A percentile compares a stretch with the other conserved stretches of the same genome.
Conservation (phyloP, 2,113 vertebrate species). For the Peromyscus leucopus region DNA sequence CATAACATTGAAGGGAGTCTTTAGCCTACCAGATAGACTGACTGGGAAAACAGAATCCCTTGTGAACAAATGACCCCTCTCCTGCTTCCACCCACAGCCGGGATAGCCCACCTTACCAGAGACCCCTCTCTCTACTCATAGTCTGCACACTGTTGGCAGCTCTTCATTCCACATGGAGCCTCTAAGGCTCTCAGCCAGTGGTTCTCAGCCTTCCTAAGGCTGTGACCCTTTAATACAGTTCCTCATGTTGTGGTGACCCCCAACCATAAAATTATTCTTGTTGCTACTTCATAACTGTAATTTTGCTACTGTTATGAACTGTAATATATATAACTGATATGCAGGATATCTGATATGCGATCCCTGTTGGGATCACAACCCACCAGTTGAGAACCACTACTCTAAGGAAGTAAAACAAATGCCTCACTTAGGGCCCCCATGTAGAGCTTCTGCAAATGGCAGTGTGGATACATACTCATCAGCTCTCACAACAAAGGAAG, state of each 20-base stretch:
- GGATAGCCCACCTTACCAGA: neutral
- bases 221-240: neutral
- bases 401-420: slow-evolving; percentile 25
- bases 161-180: neutral
- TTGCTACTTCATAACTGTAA: neutral
- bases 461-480: neutral
- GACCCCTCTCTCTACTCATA: neutral
- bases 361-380: neutral
- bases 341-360: neutral
- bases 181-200: neutral
- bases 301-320: neutral
- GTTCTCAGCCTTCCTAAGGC: neutral
- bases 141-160: neutral
- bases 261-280: neutral
- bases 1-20: neutral
- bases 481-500: neutral
- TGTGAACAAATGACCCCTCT: neutral
- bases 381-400: neutral
- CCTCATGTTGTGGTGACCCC: neutral
- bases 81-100: neutral
- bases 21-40: neutral
- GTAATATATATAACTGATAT: neutral
- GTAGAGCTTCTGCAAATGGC: neutral
- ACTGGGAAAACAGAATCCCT: neutral
- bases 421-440: neutral